A percentile compares a stretch with the other conserved stretches of the same genome.
Evolutionary conservation across 2,113 vertebrate species (phyloP).

Genomic region (Dissostichus mawsoni): DNA sequence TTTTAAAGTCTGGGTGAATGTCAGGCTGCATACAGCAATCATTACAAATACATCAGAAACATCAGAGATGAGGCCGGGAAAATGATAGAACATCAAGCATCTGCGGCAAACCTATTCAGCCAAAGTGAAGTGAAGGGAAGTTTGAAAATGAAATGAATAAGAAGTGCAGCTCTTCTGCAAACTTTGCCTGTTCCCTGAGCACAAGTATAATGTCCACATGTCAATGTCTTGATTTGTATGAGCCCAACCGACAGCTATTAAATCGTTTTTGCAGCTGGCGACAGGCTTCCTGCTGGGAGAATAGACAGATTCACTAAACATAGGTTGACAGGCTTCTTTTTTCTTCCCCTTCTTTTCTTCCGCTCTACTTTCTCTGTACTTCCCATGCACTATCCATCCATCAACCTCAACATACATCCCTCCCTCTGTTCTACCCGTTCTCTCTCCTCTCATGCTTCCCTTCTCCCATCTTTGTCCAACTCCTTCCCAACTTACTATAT

Average conservation of each 20-base stretch:
- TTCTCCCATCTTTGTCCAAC: slow-evolving; percentile 50
- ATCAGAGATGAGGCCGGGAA: slow-evolving; percentile 32
- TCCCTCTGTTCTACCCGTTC: slow-evolving; percentile 69
- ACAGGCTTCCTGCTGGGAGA: slow-evolving; percentile 81
- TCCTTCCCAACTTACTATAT: slow-evolving; percentile 65
- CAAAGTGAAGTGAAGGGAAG: slow-evolving; percentile 61
- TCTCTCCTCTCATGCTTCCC: slow-evolving; percentile 25
- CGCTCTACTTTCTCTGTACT: slow-evolving; percentile 81
- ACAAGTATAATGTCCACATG: slow-evolving; percentile 81
- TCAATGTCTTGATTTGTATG: slow-evolving; percentile 81
- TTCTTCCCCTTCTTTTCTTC: slow-evolving; percentile 78
- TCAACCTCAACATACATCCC: slow-evolving; percentile 77
- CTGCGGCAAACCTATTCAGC: slow-evolving; percentile 46
- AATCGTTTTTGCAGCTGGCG: slow-evolving; percentile 80
- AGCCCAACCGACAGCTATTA: slow-evolving; percentile 79
- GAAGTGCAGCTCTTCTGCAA: slow-evolving; percentile 61
- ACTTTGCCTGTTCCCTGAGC: slow-evolving; percentile 71
- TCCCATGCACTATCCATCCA: slow-evolving; percentile 80
- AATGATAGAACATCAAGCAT: slow-evolving; percentile 1
- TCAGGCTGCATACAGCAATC: slow-evolving; percentile 32
- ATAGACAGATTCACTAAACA: slow-evolving; percentile 83
- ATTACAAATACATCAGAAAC: slow-evolving; percentile 54
- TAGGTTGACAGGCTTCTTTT: slow-evolving; percentile 85
- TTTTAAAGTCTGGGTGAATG: slow-evolving; percentile 24
- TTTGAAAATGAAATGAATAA: slow-evolving; percentile 61